Base-by-base conservation (phyloP, 2,797 vertebrate genomes). In the Falco naumanni region DNA sequence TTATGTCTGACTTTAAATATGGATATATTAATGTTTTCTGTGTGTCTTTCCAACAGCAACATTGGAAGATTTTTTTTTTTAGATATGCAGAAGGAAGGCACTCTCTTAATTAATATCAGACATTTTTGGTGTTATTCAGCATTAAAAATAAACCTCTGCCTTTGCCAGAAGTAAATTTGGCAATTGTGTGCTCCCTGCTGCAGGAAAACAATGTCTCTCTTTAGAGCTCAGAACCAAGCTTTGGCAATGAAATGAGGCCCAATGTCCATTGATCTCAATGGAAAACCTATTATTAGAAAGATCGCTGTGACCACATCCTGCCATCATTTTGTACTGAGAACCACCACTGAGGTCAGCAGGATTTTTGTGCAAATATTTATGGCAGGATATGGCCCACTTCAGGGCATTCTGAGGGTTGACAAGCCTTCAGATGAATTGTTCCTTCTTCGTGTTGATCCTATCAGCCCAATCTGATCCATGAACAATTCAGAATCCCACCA, bases 201-300 rank as follows among this genome's bases (percentile, higher is more conserved):
- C 95, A 47, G 95, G 96, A 97, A 98, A 97, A 98, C 97, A 97
- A 97, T 97, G 96, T 95, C 72, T 96, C 91, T 96, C 96, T 98
- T 96, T 89, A 96, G 97, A 97, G 96, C 92, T 91, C 63, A 4
- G 69, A 97, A 96, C 33, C 74, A 89, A 97, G 84, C 71, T 10
- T 95, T 96, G 66, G 97, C 96, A 94, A 95, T 86, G 97, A 95
- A 97, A 24, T 79, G 96, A 84, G 94, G 91, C 95, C 91, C 89
- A 65, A 84, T 84, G 93, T 97, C 97, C 97, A 98, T 98, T 98
- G 97, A 98, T 98, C 96, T 97, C 96, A 95, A 97, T 97, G 97
- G 97, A 98, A 98, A 97, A 97, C 97, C 97, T 97, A 98, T 97
- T 97, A 97, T 98, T 98, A 97, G 97, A 97, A 96, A 82, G 96